Evolutionary conservation across 2,888 invertebrate genomes (phyloP), one percentile per base, ranked within the genome.

Genomic region (Oeneis ivallda): DNA sequence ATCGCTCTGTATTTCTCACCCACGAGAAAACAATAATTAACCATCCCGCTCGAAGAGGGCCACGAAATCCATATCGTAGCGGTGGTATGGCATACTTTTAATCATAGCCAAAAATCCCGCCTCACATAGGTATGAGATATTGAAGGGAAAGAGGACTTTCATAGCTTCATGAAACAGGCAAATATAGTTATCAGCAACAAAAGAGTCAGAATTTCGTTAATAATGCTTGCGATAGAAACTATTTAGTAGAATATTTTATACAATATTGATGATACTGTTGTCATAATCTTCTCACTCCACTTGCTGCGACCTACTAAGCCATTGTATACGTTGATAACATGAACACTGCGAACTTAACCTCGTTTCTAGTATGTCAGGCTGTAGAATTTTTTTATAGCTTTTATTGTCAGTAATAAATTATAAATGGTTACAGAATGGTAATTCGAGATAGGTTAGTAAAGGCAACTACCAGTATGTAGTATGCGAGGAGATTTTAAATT

Each of bases 341-440:
- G 64, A 66, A 60, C 61, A 69, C 66, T 49, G 66, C 69, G 69
- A 69, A 69, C 69, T 69, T 69, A 69, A 69, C 66, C 69, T 43
- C 61, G 41, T 66, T 69, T 59, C 58, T 68, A 50, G 47, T 56
- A 15, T 49, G 43, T 62, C 41, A 66, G 60, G 11, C 59, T 47
- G 39, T 32, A 17, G 50, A 13, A 9, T 26, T 50, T 58, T 65
- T 57, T 59, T 13, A 47, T 56, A 26, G 9, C 10, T 6, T 5
- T 11, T 11, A 10, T 49, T 49, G 49, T 49, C 10, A 11, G 11
- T 17, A 49, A 0, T n/a, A n/a, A n/a, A n/a, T n/a, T n/a, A n/a
- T n/a, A n/a, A n/a, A n/a, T n/a, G n/a, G n/a, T n/a, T n/a, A 37
- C 37, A 37, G 15, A 47, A 47, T 47, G 2, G 15, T 15, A 47